A percentile compares a stretch with the other conserved stretches of the same genome.
These are phyloP conservation scores for Aix galericulata DNA, from an alignment of 2,113 vertebrate species.

Conservation along the genomic window DNA sequence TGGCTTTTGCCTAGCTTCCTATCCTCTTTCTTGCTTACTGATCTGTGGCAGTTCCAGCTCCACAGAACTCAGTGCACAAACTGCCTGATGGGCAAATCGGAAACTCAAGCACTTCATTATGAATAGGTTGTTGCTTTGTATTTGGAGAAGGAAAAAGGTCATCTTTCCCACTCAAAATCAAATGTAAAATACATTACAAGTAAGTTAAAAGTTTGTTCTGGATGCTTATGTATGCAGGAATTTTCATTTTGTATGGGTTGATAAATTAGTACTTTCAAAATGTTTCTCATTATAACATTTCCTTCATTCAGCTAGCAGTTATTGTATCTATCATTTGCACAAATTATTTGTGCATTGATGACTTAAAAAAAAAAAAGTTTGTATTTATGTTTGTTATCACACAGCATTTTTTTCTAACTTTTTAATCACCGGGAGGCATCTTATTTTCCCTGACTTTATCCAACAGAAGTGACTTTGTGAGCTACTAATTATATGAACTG, in stretches of 20 bases:
- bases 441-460: background rate
- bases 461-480: background rate
- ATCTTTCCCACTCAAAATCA: background rate
- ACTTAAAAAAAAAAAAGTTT: background rate
- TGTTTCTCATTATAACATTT: background rate
- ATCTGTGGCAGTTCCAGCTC: background rate
- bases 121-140: background rate
- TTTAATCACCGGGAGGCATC: background rate
- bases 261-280: background rate
- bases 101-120: background rate
- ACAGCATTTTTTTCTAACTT: background rate
- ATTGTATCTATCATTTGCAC: background rate
- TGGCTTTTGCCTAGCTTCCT: background rate
- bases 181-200: background rate
- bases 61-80: background rate
- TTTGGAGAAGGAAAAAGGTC: background rate
- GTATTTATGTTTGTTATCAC: background rate
- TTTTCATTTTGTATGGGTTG: background rate
- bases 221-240: background rate
- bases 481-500: background rate
- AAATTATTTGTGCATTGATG: background rate
- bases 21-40: background rate
- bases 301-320: background rate
- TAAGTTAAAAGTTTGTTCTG: background rate
- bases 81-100: background rate